Conservation (phyloP, 2,113 vertebrate species). For the Oenanthe oenanthe region DNA sequence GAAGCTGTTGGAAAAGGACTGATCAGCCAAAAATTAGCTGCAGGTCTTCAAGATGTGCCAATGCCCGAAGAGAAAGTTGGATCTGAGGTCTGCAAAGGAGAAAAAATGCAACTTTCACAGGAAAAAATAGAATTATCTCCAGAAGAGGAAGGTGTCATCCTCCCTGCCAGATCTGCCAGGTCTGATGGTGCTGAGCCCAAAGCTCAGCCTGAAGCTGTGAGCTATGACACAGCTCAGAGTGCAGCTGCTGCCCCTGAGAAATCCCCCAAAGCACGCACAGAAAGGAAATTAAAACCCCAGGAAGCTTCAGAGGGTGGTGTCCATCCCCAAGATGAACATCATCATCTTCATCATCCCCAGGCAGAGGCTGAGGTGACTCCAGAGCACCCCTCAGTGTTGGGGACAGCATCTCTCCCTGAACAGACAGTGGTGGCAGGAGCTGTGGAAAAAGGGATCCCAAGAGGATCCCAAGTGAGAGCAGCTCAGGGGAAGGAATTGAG, state of each 20-base stretch:
- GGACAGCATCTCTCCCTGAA: background rate
- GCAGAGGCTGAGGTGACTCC: background rate
- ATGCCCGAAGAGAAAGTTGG: background rate
- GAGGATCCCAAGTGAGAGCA: background rate
- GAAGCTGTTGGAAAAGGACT: slow-evolving; percentile 78
- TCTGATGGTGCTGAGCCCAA: background rate
- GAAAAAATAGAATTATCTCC: background rate
- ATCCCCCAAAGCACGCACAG: fast-evolving
- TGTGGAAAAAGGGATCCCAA: background rate
- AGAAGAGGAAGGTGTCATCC: background rate
- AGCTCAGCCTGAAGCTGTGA: background rate
- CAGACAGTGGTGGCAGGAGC: background rate
- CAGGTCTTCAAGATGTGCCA: slow-evolving; percentile 53
- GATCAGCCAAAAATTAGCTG: slow-evolving; percentile 75
- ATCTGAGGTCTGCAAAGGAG: background rate
- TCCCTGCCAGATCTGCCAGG: background rate
- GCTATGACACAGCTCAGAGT: background rate
- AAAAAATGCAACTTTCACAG: background rate
- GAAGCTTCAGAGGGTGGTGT: background rate
- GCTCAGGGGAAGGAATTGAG: fast-evolving
- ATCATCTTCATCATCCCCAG: background rate
- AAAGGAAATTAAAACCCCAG: background rate
- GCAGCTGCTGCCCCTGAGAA: background rate
- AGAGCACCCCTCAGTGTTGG: background rate
- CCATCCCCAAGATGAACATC: background rate